A percentile compares a stretch with the other conserved stretches of the same genome.
Conservation (phyloP, 2,888 invertebrate genomes). For the Timema cristinae region DNA sequence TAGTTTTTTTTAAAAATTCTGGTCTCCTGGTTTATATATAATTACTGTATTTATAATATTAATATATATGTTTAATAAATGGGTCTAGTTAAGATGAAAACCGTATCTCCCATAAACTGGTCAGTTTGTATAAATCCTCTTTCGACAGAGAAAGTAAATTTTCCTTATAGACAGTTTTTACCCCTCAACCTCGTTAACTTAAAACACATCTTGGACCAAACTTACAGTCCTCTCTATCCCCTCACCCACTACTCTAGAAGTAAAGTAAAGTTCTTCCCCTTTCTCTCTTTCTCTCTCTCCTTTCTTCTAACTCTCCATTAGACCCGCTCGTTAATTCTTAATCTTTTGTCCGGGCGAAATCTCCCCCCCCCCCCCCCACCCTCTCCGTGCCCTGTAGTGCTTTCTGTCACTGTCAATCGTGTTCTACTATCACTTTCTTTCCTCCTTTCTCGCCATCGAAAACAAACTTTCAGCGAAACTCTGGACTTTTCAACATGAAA, state of each 20-base stretch:
- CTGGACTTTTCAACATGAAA: no score
- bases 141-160: no score
- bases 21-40: no score
- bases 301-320: slow-evolving; percentile 15
- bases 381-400: neutral
- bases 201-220: slow-evolving; percentile 1
- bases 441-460: neutral
- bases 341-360: slow-evolving; percentile 12
- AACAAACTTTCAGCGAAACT: no score
- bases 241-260: neutral
- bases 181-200: no score
- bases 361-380: neutral
- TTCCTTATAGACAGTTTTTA: no score
- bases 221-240: slow-evolving; percentile 2
- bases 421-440: neutral
- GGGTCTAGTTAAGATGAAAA: no score
- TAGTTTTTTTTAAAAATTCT: no score
- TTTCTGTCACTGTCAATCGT: neutral
- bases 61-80: no score
- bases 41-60: no score
- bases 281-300: neutral
- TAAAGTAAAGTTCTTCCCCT: slow-evolving; percentile 13
- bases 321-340: slow-evolving; percentile 17
- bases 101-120: no score
- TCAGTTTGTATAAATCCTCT: no score